Evolutionary conservation across 2,113 vertebrate species (phyloP).

Genomic region (Camelus bactrianus): DNA sequence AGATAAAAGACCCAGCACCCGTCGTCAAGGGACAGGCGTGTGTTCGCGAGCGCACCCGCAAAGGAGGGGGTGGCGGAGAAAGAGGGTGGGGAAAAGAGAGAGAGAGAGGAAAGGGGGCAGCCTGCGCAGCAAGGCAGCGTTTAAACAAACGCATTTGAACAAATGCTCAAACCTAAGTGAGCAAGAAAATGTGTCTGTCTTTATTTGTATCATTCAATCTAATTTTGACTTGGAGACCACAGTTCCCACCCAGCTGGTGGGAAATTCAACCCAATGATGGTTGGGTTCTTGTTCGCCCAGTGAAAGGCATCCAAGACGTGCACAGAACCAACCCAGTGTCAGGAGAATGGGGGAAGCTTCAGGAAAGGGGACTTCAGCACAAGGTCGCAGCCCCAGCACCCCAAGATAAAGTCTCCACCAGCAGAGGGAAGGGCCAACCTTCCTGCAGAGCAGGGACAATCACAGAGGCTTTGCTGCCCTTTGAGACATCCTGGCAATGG

Average conservation of each 20-base stretch:
- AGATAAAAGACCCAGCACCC: not conserved
- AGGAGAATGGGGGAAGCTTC: not conserved
- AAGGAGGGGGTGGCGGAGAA: no score
- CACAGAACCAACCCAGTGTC: not conserved
- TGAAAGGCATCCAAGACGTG: not conserved
- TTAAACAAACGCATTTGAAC: not conserved
- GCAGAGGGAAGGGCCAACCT: not conserved
- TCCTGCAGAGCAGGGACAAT: not conserved
- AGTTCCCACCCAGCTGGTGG: not conserved
- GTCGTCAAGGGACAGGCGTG: not conserved
- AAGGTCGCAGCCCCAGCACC: no score
- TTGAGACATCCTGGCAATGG: not conserved
- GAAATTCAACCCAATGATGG: not conserved
- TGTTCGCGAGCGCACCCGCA: not conserved
- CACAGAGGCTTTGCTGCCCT: not conserved
- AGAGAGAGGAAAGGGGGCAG: no score
- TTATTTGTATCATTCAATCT: not conserved
- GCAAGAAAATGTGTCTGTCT: not conserved
- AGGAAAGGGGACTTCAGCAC: not conserved
- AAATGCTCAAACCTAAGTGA: not conserved
- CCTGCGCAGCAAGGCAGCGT: accelerated
- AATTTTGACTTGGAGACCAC: not conserved
- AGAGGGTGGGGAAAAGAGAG: accelerated
- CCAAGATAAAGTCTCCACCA: not conserved
- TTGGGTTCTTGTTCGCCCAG: accelerated